Evolutionary conservation across 2,888 invertebrate genomes (phyloP).

Genomic region (Agrochola macilenta): DNA sequence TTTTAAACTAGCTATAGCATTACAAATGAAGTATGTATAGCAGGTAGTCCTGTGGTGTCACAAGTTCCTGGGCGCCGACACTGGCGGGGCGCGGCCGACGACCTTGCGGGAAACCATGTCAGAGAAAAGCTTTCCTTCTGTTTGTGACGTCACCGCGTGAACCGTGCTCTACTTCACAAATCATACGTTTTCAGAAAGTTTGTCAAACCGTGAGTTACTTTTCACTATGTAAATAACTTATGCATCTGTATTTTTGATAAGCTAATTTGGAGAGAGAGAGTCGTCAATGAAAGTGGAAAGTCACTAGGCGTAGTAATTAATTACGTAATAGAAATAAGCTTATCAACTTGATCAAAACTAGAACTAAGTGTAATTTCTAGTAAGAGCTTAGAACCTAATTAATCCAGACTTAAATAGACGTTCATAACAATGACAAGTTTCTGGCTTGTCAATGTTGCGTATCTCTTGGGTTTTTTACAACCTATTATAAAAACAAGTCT

Average conservation of each 20-base stretch:
- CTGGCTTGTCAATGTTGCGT: constrained; percentile 47
- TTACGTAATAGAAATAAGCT: constrained; percentile 43
- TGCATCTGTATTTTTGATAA: constrained; percentile 48
- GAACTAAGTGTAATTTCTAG: constrained; percentile 21
- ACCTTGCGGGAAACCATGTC: constrained; percentile 86
- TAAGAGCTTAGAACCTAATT: constrained; percentile 28
- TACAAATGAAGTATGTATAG: not conserved
- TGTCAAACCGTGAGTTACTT: constrained; percentile 34
- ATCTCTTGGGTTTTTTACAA: constrained; percentile 55
- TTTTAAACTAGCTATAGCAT: too few species aligned
- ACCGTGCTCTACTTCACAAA: constrained; percentile 76
- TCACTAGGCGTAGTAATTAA: constrained; percentile 28
- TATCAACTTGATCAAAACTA: constrained; percentile 42
- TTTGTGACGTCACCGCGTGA: constrained; percentile 63
- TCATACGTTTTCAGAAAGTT: constrained; percentile 16
- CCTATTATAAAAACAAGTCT: constrained; percentile 57
- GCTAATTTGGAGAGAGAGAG: constrained; percentile 53
- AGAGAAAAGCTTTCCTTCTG: constrained; percentile 86
- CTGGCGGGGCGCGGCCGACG: constrained; percentile 79
- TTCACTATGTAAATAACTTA: constrained; percentile 44
- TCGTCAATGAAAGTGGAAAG: constrained; percentile 61
- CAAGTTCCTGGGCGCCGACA: constrained; percentile 20
- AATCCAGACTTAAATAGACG: constrained; percentile 32
- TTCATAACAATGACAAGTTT: constrained; percentile 37
- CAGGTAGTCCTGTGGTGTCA: not conserved